These are phyloP conservation scores for Notiomystis cincta DNA, from an alignment of 2,113 vertebrate genomes.

Conservation along the genomic window DNA sequence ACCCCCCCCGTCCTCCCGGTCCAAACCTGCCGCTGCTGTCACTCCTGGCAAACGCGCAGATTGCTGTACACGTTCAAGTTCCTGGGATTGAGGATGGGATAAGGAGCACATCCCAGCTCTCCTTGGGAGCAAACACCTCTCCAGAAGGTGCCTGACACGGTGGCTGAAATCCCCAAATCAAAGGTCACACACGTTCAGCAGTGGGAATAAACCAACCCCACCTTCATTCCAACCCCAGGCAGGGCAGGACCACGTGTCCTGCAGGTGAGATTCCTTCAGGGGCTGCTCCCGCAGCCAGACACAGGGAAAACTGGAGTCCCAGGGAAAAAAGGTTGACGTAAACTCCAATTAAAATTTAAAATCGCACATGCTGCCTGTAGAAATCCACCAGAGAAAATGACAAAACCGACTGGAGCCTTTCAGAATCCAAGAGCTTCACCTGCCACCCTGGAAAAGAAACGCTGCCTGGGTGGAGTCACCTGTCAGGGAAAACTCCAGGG, in stretches of 20 bases:
- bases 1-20: background rate
- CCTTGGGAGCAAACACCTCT: background rate
- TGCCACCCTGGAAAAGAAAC: background rate
- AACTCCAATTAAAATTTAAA: background rate
- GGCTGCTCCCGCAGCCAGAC: background rate
- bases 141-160: background rate
- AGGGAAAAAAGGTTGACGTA: background rate
- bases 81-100: background rate
- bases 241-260: background rate
- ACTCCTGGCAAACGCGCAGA: accelerated
- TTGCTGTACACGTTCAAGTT: accelerated
- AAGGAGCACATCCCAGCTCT: background rate
- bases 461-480: background rate
- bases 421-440: background rate
- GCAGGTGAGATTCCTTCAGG: background rate
- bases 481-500: background rate
- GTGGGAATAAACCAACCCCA: background rate
- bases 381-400: background rate
- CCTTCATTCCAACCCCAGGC: background rate
- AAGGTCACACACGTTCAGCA: background rate
- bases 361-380: accelerated
- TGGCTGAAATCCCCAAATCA: background rate
- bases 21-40: background rate
- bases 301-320: background rate
- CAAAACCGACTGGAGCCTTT: accelerated